These are phyloP conservation scores for cattle (Bos taurus) DNA, from an alignment of 2,113 vertebrate genomes.

Conservation along the genomic window DNA sequence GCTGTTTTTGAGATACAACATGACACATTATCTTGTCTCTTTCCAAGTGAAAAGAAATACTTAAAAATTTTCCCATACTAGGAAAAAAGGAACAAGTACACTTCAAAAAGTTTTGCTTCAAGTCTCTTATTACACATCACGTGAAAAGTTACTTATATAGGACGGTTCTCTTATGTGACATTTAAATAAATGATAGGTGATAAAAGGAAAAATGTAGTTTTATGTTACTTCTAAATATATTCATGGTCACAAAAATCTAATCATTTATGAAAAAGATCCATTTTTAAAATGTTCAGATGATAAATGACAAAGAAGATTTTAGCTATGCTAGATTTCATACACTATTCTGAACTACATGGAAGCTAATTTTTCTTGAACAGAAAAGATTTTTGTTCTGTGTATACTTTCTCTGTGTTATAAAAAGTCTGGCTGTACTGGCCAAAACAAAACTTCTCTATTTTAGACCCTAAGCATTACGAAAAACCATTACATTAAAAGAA, in stretches of 20 bases:
- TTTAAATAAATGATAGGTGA: constrained; percentile 17
- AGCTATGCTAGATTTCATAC: neutral
- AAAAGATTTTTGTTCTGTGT: neutral
- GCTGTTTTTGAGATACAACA: constrained; percentile 47
- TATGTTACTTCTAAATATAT: neutral
- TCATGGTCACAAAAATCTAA: neutral
- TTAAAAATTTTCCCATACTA: neutral
- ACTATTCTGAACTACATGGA: neutral
- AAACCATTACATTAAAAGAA: neutral
- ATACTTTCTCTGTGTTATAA: neutral
- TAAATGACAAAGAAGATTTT: neutral
- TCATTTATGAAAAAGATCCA: neutral
- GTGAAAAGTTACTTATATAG: neutral
- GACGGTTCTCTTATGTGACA: neutral
- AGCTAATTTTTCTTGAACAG: neutral
- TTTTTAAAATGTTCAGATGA: constrained; percentile 25
- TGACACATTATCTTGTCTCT: constrained; percentile 47
- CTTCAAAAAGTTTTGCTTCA: constrained; percentile 13
- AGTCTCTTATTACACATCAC: neutral
- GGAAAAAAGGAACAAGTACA: neutral
- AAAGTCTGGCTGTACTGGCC: neutral
- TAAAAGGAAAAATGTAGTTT: neutral
- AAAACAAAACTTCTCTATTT: constrained; percentile 10
- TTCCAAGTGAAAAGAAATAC: constrained; percentile 16
- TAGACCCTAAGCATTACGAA: neutral